A percentile compares a stretch with the other conserved stretches of the same genome.
These are phyloP conservation scores for Sycophila sp. DNA, from an alignment of 1,140 invertebrate species.

Conservation along the genomic window DNA sequence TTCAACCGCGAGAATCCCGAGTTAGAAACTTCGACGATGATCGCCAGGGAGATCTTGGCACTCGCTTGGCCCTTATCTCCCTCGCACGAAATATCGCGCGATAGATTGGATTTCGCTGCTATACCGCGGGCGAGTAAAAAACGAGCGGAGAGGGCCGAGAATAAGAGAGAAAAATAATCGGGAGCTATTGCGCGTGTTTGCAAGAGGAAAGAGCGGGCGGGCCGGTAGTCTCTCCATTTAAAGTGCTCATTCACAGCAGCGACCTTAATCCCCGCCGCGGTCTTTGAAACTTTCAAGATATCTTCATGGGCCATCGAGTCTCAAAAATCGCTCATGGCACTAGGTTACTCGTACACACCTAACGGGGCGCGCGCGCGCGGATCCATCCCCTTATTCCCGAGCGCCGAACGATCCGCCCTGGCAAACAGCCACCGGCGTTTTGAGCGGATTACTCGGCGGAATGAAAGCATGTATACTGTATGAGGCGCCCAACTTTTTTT, in stretches of 20 bases:
- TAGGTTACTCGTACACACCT: conserved; percentile 17
- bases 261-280: conserved; percentile 24
- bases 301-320: conserved; percentile 31
- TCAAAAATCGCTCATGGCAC: conserved; percentile 29
- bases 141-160: neutral
- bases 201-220: neutral
- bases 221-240: conserved; percentile 21
- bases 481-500: conserved; percentile 28
- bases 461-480: conserved; percentile 44
- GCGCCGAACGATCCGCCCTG: conserved; percentile 35
- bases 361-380: neutral
- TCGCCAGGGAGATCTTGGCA: too few species aligned
- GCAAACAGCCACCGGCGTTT: conserved; percentile 48
- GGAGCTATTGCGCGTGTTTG: neutral
- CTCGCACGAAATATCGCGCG: too few species aligned
- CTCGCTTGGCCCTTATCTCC: too few species aligned
- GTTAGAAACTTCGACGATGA: too few species aligned
- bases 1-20: too few species aligned
- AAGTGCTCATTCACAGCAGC: conserved; percentile 10
- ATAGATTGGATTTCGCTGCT: too few species aligned
- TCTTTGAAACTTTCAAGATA: conserved; percentile 28
- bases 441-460: conserved; percentile 46
- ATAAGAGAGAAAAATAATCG: conserved; percentile 9
- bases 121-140: too few species aligned
- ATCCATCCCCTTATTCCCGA: neutral